Conservation (phyloP, 1,140 invertebrate species). For the Bathynomus jamesi region DNA sequence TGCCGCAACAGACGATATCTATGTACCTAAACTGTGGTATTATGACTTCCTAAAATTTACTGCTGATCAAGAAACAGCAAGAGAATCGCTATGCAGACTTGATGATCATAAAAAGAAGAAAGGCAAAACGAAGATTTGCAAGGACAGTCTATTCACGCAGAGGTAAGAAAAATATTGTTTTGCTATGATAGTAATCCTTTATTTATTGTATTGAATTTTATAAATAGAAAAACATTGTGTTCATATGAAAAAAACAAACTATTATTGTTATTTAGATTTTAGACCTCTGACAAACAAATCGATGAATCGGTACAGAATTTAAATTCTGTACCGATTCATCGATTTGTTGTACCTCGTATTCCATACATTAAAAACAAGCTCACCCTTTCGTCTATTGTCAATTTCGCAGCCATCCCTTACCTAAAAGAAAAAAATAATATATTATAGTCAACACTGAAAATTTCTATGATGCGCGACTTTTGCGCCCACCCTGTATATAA, state of each 20-base stretch:
- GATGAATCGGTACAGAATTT: too few relatives aligned
- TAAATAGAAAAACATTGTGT: not conserved
- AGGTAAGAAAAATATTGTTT: constrained; percentile 4
- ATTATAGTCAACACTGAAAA: too few relatives aligned
- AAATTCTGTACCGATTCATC: too few relatives aligned
- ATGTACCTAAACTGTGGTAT: constrained; percentile 9
- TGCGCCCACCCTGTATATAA: too few relatives aligned
- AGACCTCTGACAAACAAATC: not conserved
- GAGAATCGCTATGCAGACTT: constrained; percentile 2
- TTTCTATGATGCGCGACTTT: too few relatives aligned
- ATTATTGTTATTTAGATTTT: not conserved
- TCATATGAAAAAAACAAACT: not conserved
- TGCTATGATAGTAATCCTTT: not conserved
- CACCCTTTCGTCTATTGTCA: too few relatives aligned
- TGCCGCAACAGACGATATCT: not conserved
- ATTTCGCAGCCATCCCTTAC: too few relatives aligned
- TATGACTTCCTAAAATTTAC: not conserved
- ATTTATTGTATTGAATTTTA: not conserved
- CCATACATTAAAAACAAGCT: too few relatives aligned
- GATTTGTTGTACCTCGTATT: too few relatives aligned
- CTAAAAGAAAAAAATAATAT: too few relatives aligned
- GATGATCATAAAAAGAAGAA: not conserved
- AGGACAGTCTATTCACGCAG: not conserved
- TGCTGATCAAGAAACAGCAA: constrained; percentile 4
- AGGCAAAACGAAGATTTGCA: not conserved